These are phyloP conservation scores for Drosophila pseudotalamancana DNA, from an alignment of 2,888 invertebrate genomes.

Conservation along the genomic window DNA sequence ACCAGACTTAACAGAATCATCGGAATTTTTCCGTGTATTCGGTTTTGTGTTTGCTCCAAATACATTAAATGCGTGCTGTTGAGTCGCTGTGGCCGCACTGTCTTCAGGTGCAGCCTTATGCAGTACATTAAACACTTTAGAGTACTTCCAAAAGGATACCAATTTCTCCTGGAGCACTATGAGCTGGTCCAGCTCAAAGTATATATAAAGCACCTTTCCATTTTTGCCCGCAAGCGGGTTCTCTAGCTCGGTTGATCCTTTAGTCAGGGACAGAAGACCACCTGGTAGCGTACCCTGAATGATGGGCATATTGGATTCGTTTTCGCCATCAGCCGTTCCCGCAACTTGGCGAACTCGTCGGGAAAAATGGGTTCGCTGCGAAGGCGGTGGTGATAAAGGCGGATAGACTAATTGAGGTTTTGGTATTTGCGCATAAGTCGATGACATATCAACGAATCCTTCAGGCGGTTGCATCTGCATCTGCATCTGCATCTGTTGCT, in stretches of 20 bases:
- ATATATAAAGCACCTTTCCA: conserved; percentile 80
- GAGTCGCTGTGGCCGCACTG: not conserved
- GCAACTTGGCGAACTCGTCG: conserved; percentile 38
- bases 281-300: conserved; percentile 30
- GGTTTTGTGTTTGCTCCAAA: conserved; percentile 1
- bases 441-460: conserved; percentile 7
- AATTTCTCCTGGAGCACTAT: conserved; percentile 80
- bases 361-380: conserved; percentile 37
- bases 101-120: conserved; percentile 24
- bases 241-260: conserved; percentile 46
- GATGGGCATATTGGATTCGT: not conserved
- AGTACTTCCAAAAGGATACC: conserved; percentile 83
- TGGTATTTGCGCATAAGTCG: conserved; percentile 6
- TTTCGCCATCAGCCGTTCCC: not conserved
- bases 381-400: conserved; percentile 18
- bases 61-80: conserved; percentile 5
- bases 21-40: not conserved
- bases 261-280: conserved; percentile 61
- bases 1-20: conserved; percentile 16
- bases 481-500: not conserved
- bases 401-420: conserved; percentile 43
- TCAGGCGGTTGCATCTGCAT: not conserved
- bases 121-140: conserved; percentile 77
- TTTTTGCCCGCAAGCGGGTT: conserved; percentile 81
- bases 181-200: conserved; percentile 81